phyloP scores from a whole-genome alignment of 2,888 invertebrate genomes.

The Campoplex capitator region DNA sequence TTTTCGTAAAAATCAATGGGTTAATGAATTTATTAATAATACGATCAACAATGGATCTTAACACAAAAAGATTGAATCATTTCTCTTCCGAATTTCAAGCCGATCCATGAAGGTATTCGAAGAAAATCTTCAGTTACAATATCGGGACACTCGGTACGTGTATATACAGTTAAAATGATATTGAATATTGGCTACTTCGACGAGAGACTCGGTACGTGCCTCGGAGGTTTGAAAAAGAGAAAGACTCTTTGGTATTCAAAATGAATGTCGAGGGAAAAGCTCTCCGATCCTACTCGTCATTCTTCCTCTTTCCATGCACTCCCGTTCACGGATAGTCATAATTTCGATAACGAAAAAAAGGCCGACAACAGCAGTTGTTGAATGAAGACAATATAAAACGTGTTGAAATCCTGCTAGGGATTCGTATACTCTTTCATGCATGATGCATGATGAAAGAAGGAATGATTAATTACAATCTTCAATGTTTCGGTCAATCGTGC shows the following conservation, averaged over 20 bases:
- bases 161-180: conserved; percentile 54
- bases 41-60: not conserved
- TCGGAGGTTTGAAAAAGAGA: conserved; percentile 46
- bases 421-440: not conserved
- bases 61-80: not conserved
- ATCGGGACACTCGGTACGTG: conserved; percentile 1
- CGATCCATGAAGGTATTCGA: not conserved
- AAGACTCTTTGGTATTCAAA: conserved; percentile 65
- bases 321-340: not conserved
- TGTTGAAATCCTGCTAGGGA: not conserved
- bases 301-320: conserved; percentile 19
- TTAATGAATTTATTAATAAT: no score
- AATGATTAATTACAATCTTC: not conserved
- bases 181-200: conserved; percentile 67
- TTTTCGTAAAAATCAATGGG: no score
- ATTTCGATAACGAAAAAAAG: conserved; percentile 8
- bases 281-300: conserved; percentile 13
- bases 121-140: not conserved
- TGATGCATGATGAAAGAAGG: not conserved
- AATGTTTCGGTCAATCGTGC: not conserved
- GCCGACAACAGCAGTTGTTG: not conserved
- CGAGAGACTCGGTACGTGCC: conserved; percentile 49
- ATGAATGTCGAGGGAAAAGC: conserved; percentile 52
- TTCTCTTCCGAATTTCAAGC: not conserved
- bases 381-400: not conserved